These are phyloP conservation scores for Bergia puertoricense DNA, from an alignment of 92 coral and sea anemone genomes.

Conservation along the genomic window DNA sequence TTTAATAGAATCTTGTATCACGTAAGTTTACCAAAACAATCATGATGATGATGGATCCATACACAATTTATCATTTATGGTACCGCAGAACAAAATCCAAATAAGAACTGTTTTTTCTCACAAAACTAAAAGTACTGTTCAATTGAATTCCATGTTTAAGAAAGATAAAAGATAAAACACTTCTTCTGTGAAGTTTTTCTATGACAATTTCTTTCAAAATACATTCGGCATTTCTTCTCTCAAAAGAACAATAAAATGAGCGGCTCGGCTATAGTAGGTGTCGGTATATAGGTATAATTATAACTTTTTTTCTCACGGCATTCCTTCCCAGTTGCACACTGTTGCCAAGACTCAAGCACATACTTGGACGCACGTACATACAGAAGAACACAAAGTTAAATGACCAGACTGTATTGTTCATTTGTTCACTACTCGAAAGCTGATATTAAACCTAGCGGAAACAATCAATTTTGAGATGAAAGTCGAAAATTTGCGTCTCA, in stretches of 20 bases:
- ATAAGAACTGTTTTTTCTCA: background rate
- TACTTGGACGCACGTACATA: background rate
- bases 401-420: background rate
- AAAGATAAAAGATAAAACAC: background rate
- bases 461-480: background rate
- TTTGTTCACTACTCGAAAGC: background rate
- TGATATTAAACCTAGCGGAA: no score
- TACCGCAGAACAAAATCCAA: background rate
- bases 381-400: background rate
- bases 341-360: background rate
- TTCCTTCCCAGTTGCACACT: background rate
- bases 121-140: background rate
- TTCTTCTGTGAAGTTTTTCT: no score
- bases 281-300: background rate
- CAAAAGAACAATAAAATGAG: background rate
- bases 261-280: background rate
- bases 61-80: no score
- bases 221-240: background rate
- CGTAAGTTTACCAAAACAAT: no score
- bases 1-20: no score
- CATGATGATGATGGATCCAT: no score
- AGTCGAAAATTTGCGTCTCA: background rate
- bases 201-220: background rate
- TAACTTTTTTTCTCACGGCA: background rate
- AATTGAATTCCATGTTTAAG: no score